These are phyloP conservation scores for Acleris literana DNA, from an alignment of 2,888 invertebrate genomes.

Conservation along the genomic window DNA sequence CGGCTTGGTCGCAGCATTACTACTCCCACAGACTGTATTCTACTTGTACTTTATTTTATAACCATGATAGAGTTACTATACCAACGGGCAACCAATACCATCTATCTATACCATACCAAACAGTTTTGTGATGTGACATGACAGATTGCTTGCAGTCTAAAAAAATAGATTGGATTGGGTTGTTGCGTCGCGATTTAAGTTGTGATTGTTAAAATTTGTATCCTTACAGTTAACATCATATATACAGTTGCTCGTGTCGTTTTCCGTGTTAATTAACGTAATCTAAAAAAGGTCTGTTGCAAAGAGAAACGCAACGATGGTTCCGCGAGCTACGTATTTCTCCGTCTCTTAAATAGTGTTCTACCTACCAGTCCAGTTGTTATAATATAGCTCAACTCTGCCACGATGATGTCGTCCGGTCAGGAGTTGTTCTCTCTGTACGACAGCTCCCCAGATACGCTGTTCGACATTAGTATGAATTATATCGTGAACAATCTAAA, in stretches of 20 bases:
- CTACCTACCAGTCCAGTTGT: constrained; percentile 15
- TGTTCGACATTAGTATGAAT: constrained; percentile 86
- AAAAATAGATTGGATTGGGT: constrained; percentile 27
- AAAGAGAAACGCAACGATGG: constrained; percentile 47
- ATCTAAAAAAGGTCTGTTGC: constrained; percentile 15
- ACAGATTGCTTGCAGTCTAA: constrained; percentile 25
- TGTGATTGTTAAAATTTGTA: constrained; percentile 22
- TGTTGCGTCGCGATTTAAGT: constrained; percentile 34
- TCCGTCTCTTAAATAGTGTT: constrained; percentile 34
- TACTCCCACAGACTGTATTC: too few relatives aligned
- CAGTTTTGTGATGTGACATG: constrained; percentile 27
- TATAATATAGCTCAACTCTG: constrained; percentile 27
- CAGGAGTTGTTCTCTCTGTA: constrained; percentile 56
- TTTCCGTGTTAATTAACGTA: constrained; percentile 5
- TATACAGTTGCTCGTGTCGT: not conserved
- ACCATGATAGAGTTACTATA: too few relatives aligned
- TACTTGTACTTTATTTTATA: too few relatives aligned
- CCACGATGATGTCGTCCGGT: constrained; percentile 44
- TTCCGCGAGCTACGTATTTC: constrained; percentile 47
- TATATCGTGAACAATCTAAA: constrained; percentile 85
- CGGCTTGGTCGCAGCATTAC: too few relatives aligned
- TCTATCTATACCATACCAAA: constrained; percentile 9
- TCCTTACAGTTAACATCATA: constrained; percentile 6
- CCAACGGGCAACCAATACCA: too few relatives aligned
- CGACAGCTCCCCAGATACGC: constrained; percentile 81